Evolutionary conservation across 2,888 invertebrate species (phyloP).

Genomic region (Orthosia gothica): DNA sequence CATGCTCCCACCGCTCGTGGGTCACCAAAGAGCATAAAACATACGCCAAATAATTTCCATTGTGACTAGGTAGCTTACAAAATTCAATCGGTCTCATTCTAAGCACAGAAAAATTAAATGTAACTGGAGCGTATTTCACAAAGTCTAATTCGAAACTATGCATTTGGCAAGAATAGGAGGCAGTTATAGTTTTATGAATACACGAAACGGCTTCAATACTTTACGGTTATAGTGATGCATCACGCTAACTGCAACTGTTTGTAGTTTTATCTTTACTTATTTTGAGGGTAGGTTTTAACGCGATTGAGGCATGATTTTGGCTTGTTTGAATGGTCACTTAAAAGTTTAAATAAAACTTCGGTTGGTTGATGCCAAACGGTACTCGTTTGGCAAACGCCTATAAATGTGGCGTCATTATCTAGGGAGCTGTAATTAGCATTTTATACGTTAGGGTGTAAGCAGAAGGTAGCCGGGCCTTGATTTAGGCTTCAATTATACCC

Average conservation of each 20-base stretch:
- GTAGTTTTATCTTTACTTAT: constrained; percentile 39
- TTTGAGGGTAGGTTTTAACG: constrained; percentile 31
- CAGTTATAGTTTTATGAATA: constrained; percentile 58
- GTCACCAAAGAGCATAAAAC: constrained; percentile 27
- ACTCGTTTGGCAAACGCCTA: constrained; percentile 59
- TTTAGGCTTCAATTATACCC: constrained; percentile 30
- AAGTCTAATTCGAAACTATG: constrained; percentile 61
- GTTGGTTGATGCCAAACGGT: constrained; percentile 52
- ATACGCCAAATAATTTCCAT: constrained; percentile 4
- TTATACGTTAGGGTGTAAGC: constrained; percentile 23
- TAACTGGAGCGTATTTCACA: constrained; percentile 51
- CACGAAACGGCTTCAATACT: constrained; percentile 57
- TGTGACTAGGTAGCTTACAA: constrained; percentile 15
- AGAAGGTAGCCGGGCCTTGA: constrained; percentile 8
- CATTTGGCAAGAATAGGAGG: constrained; percentile 49
- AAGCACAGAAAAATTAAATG: constrained; percentile 41
- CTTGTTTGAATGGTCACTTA: constrained; percentile 52
- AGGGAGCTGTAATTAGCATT: constrained; percentile 51
- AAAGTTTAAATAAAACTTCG: constrained; percentile 59
- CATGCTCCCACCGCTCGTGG: not conserved
- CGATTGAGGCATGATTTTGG: constrained; percentile 42
- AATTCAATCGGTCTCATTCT: constrained; percentile 17
- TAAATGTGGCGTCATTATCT: constrained; percentile 49
- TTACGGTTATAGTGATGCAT: constrained; percentile 63
- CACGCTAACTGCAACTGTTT: constrained; percentile 65